Evolutionary conservation across 2,888 invertebrate species (phyloP).

Genomic region (Hypomecis punctinalis): DNA sequence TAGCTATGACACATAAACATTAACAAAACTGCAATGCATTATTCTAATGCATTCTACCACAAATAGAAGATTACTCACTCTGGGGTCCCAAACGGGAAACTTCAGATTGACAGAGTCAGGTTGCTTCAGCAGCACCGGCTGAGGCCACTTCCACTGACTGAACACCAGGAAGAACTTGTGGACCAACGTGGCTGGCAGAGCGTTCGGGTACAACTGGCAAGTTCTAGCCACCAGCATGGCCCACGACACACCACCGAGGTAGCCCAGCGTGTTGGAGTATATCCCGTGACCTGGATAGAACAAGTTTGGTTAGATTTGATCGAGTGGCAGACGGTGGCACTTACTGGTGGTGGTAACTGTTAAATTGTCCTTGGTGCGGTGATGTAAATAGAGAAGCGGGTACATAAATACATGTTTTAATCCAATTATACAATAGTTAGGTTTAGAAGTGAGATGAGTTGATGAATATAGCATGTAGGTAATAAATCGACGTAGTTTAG

Average conservation of each 20-base stretch:
- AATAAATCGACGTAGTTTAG: no score
- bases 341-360: slow-evolving; percentile 14
- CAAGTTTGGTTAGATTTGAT: background rate
- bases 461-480: no score
- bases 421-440: background rate
- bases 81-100: slow-evolving; percentile 99
- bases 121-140: slow-evolving; percentile 97
- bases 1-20: no score
- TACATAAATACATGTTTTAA: background rate
- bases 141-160: slow-evolving; percentile 99
- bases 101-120: slow-evolving; percentile 94
- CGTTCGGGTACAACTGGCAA: slow-evolving; percentile 99
- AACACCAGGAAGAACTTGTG: slow-evolving; percentile 99
- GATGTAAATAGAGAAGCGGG: slow-evolving; percentile 24
- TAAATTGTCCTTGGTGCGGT: slow-evolving; percentile 8
- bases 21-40: no score
- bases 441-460: no score
- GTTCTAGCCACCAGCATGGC: slow-evolving; percentile 99
- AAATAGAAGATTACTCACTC: slow-evolving; percentile 82
- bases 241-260: slow-evolving; percentile 99
- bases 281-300: slow-evolving; percentile 92
- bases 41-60: background rate
- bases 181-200: slow-evolving; percentile 96
- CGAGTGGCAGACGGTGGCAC: slow-evolving; percentile 6
- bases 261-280: slow-evolving; percentile 99